Percentiles rank a stretch among this genome's conserved stretches.
phyloP scores from a whole-genome alignment of 2,797 vertebrate genomes.

The Halcyon smyrnensis region DNA sequence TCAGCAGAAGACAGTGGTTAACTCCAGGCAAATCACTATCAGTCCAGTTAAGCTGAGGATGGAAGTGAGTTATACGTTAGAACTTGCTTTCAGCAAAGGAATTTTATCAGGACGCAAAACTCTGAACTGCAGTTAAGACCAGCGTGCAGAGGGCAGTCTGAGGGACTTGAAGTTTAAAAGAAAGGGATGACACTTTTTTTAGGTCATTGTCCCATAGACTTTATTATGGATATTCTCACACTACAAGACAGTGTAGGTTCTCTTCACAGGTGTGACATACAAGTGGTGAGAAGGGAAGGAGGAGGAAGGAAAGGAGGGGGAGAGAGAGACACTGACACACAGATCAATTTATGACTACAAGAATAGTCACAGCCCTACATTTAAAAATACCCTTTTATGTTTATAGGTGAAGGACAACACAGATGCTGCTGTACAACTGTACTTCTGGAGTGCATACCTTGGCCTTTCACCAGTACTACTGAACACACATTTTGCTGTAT shows the following conservation, averaged over 20 bases:
- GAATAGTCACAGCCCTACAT: neutral
- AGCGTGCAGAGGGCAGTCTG: neutral
- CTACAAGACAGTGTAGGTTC: neutral
- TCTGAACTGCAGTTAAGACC: neutral
- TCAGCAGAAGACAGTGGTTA: neutral
- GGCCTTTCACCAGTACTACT: neutral
- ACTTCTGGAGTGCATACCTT: neutral
- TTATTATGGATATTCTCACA: neutral
- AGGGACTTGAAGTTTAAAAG: neutral
- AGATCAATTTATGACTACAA: neutral
- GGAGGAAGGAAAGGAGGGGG: neutral
- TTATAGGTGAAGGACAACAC: neutral
- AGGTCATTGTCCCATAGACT: neutral
- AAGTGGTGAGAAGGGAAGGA: neutral
- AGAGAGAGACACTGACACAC: neutral
- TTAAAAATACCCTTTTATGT: neutral
- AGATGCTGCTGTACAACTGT: neutral
- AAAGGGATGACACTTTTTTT: neutral
- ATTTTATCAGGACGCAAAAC: neutral
- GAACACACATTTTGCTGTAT: neutral
- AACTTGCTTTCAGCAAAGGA: neutral
- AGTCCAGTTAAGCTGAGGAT: neutral
- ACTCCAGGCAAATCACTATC: neutral
- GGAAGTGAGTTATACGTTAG: neutral
- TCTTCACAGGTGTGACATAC: neutral